Evolutionary conservation across 2,113 vertebrate species (phyloP).

Genomic region (Chlorodrepanis virens): DNA sequence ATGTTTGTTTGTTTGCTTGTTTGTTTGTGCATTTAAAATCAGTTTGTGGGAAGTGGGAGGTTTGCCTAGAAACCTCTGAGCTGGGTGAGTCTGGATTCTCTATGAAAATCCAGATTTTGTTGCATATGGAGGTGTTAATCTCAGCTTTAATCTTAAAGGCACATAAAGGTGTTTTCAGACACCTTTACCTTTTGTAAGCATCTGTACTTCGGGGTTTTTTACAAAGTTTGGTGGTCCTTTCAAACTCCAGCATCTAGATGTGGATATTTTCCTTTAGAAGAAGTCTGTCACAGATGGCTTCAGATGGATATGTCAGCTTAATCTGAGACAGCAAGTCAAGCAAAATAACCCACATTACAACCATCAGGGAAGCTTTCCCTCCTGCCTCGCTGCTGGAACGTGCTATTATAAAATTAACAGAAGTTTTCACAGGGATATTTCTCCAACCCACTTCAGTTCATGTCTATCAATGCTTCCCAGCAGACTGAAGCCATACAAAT

Average conservation of each 20-base stretch:
- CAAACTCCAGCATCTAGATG: neutral
- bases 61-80: neutral
- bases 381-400: neutral
- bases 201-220: neutral
- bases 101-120: neutral
- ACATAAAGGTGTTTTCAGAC: neutral
- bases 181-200: neutral
- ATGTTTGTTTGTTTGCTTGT: neutral
- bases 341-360: neutral
- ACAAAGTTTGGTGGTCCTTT: neutral
- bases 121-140: neutral
- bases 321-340: neutral
- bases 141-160: neutral
- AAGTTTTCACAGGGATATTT: neutral
- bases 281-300: neutral
- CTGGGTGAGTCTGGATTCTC: neutral
- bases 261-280: neutral
- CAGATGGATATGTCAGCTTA: neutral
- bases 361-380: neutral
- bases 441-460: neutral
- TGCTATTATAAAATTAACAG: neutral
- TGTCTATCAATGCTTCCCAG: neutral
- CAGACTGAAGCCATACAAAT: neutral
- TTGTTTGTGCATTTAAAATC: neutral
- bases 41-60: neutral